Evolutionary conservation across 2,113 vertebrate species (phyloP).

Genomic region (Hylia prasina): DNA sequence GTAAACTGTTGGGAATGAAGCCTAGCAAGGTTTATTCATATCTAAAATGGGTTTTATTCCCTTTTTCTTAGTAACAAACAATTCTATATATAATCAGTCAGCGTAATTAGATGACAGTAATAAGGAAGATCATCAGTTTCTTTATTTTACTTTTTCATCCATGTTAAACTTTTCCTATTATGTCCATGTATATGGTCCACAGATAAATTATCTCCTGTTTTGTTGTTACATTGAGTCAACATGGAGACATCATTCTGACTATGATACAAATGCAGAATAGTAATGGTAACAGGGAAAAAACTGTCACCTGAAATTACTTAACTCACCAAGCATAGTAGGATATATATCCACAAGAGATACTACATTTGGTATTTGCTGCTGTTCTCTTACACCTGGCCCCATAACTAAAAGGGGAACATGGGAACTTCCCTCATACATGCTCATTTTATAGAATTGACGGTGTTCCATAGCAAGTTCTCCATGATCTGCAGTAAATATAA

Average conservation of each 20-base stretch:
- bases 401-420: slow-evolving; percentile 87
- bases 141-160: background rate
- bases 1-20: background rate
- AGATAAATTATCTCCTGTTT: background rate
- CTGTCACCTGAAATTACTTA: background rate
- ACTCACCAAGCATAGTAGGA: slow-evolving; percentile 90
- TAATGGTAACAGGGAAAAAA: background rate
- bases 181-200: background rate
- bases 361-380: slow-evolving; percentile 69
- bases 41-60: background rate
- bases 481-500: slow-evolving; percentile 92
- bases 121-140: background rate
- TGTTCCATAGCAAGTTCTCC: slow-evolving; percentile 98
- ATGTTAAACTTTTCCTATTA: background rate
- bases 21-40: background rate
- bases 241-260: background rate
- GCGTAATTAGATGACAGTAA: background rate
- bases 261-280: background rate
- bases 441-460: slow-evolving; percentile 98
- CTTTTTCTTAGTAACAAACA: background rate
- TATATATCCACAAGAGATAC: slow-evolving; percentile 96
- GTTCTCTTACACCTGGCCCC: slow-evolving; percentile 81
- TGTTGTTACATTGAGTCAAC: background rate
- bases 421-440: slow-evolving; percentile 95
- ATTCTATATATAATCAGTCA: background rate